Evolutionary conservation across 2,888 invertebrate genomes (phyloP).

Genomic region (Fragum fragum): DNA sequence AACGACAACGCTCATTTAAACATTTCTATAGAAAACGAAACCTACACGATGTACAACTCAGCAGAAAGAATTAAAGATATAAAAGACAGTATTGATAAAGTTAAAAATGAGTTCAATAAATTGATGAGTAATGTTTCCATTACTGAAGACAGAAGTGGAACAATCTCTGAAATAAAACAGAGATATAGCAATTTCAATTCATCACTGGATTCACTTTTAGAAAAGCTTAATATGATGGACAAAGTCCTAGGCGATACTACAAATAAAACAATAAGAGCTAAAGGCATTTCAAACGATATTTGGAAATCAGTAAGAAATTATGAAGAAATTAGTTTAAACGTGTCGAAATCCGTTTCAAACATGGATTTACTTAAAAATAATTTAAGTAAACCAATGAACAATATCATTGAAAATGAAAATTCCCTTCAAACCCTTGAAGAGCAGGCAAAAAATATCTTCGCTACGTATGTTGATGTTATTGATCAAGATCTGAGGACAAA

Average conservation of each 20-base stretch:
- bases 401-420: not conserved
- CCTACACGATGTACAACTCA: not conserved
- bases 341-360: no score
- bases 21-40: not conserved
- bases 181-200: conserved; percentile 36
- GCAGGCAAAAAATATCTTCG: not conserved
- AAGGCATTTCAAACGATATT: not conserved
- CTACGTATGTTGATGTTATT: not conserved
- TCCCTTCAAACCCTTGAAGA: not conserved
- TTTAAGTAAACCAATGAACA: not conserved
- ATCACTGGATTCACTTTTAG: conserved; percentile 34
- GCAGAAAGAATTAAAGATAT: not conserved
- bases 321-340: not conserved
- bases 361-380: not conserved
- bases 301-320: not conserved
- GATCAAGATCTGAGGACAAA: conserved; percentile 4
- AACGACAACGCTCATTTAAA: not conserved
- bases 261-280: not conserved
- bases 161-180: conserved; percentile 37
- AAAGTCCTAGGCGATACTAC: not conserved
- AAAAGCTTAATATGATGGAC: conserved; percentile 3
- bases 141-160: conserved; percentile 24
- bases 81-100: not conserved
- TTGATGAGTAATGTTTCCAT: conserved; percentile 32
- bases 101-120: not conserved